Base-by-base conservation (phyloP, 2,888 invertebrate species). In the Synergus itoensis region DNA sequence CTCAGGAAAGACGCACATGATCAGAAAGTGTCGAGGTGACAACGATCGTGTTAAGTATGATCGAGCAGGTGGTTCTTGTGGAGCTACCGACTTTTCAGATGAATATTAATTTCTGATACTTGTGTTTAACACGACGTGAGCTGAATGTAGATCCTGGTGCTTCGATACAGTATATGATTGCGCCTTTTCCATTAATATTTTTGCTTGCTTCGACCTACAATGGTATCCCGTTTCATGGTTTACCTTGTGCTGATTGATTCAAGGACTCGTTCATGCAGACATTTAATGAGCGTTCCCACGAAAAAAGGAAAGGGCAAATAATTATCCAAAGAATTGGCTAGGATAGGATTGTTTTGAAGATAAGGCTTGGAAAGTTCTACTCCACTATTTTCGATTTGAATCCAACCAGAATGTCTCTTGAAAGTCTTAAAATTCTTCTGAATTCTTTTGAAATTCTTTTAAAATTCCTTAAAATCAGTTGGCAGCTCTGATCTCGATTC, bases 241-340 rank as follows among this genome's bases (percentile, higher is more conserved):
- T 43, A 67, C 14, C 67, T 67, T 43, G 43, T 67, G 67, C 43
- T 18, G 18, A 43, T 67, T 67, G 67, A 43, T 67, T 67, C 43
- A 67, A 43, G 43, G 14, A n/a, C 41, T 40, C 41, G 14, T 14
- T 21, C 41, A 67, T 67, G 18, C 67, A 67, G 21, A 9, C 0
- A 14, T 18, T 18, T 18, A 11, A 7, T 21, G 41, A 43, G 11
- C n/a, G 12, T 64, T 79, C 65, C 67, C 62, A 75, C 77, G 62
- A 48, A 48, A 57, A n/a, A 82, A 67, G 69, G 21, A 57, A 21
- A 79, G 65, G 64, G 75, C 8, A 53, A 53, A 53, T n/a, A 36
- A 4, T 1, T 53, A 8, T 53, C 9, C 1, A 53, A 3, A 5
- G 36, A 36, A 36, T 36, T 36, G 36, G 36, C 36, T 36, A 36